phyloP scores from a whole-genome alignment of 2,113 vertebrate species.

The Oxygymnocypris stewartii region DNA sequence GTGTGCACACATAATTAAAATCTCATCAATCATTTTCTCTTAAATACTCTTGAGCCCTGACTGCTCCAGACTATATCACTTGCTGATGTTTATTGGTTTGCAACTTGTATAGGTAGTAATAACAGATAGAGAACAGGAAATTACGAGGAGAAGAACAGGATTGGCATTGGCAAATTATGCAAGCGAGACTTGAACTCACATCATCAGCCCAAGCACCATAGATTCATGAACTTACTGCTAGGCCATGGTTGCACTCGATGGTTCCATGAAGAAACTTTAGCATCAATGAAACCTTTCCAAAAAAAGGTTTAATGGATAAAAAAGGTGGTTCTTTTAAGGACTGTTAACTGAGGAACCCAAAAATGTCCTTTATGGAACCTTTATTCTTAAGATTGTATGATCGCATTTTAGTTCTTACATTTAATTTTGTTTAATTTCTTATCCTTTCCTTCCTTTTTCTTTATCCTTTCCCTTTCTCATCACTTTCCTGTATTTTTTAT shows the following conservation, averaged over 20 bases:
- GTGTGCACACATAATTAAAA: conserved; percentile 37
- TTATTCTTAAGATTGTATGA: too few relatives aligned
- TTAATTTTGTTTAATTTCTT: background rate
- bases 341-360: too few relatives aligned
- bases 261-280: too few relatives aligned
- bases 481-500: background rate
- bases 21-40: conserved; percentile 26
- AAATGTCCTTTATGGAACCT: too few relatives aligned
- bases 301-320: too few relatives aligned
- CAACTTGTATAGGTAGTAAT: background rate
- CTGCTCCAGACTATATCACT: background rate
- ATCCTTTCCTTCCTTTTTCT: background rate
- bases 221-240: background rate
- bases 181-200: background rate
- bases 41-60: conserved; percentile 1
- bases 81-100: conserved; percentile 11
- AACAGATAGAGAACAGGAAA: background rate
- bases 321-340: too few relatives aligned
- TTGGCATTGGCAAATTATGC: background rate
- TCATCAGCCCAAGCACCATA: background rate
- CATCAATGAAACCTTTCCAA: too few relatives aligned
- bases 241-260: background rate
- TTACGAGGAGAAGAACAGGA: background rate
- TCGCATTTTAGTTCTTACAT: background rate
- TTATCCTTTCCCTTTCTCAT: background rate